Evolutionary conservation across 2,888 invertebrate genomes (phyloP).

Genomic region (Cerceris rybyensis): DNA sequence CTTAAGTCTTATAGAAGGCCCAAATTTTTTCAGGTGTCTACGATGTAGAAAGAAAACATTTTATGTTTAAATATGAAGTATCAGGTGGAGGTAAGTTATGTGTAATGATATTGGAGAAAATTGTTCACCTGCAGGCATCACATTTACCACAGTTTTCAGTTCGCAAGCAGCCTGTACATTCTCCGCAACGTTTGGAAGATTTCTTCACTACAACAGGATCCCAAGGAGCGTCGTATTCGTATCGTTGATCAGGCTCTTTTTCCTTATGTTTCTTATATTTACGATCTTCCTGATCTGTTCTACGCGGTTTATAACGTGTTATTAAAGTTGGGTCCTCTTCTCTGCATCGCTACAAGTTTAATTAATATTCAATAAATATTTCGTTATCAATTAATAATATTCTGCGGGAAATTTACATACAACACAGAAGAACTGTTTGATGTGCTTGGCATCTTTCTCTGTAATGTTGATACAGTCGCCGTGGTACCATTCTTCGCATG

Average conservation of each 20-base stretch:
- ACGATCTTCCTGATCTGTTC: conserved; percentile 75
- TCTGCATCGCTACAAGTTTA: conserved; percentile 85
- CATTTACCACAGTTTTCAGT: conserved; percentile 88
- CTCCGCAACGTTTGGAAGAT: conserved; percentile 86
- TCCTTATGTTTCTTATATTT: conserved; percentile 80
- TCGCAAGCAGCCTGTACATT: conserved; percentile 89
- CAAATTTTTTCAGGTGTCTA: conserved; percentile 84
- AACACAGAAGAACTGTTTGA: conserved; percentile 96
- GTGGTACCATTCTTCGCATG: conserved; percentile 99
- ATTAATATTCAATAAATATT: conserved; percentile 12
- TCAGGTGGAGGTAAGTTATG: background rate
- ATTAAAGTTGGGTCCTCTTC: conserved; percentile 90
- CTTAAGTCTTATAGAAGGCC: conserved; percentile 83
- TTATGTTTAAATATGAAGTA: background rate
- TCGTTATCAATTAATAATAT: conserved; percentile 1
- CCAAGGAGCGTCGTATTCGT: conserved; percentile 76
- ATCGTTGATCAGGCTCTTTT: conserved; percentile 76
- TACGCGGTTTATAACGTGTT: conserved; percentile 78
- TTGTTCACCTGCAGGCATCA: conserved; percentile 84
- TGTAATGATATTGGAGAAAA: background rate
- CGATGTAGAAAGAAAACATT: background rate
- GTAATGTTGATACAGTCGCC: conserved; percentile 98
- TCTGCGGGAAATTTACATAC: conserved; percentile 58
- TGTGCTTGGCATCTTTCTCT: conserved; percentile 95
- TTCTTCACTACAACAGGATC: conserved; percentile 74